These are phyloP conservation scores for Neodiprion lecontei DNA, from an alignment of 1,140 invertebrate species.

Conservation along the genomic window DNA sequence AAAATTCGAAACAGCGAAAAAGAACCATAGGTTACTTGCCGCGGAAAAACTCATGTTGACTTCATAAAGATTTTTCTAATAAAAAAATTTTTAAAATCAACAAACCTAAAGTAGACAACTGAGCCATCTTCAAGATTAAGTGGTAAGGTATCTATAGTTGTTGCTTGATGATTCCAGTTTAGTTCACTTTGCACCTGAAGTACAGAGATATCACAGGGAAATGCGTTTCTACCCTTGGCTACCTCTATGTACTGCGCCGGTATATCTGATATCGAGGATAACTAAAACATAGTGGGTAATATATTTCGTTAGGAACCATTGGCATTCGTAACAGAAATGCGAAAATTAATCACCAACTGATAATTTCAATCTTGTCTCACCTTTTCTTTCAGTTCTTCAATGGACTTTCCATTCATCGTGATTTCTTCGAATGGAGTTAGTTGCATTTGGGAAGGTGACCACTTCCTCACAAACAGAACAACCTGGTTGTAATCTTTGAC, in stretches of 20 bases:
- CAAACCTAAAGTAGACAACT: slow-evolving; percentile 68
- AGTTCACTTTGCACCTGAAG: slow-evolving; percentile 64
- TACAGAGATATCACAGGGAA: slow-evolving; percentile 67
- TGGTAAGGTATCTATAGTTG: slow-evolving; percentile 59
- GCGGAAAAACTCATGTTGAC: slow-evolving; percentile 33
- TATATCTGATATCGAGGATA: slow-evolving; percentile 69
- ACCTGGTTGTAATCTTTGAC: slow-evolving; percentile 63
- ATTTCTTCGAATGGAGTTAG: slow-evolving; percentile 72
- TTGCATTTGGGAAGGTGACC: slow-evolving; percentile 67
- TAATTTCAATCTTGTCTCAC: slow-evolving; percentile 49
- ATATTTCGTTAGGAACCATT: background rate
- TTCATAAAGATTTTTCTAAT: slow-evolving; percentile 7
- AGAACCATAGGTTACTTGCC: slow-evolving; percentile 29
- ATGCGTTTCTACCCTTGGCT: slow-evolving; percentile 65
- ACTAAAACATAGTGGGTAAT: slow-evolving; percentile 41
- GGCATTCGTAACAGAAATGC: no score
- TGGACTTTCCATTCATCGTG: slow-evolving; percentile 65
- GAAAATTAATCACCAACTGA: no score
- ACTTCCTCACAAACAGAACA: slow-evolving; percentile 70
- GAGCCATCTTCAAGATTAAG: slow-evolving; percentile 66
- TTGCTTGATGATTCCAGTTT: slow-evolving; percentile 64
- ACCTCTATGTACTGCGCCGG: slow-evolving; percentile 70
- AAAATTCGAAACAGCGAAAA: no score
- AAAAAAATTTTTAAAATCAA: slow-evolving; percentile 12
- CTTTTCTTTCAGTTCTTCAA: slow-evolving; percentile 54